Conservation (phyloP, 2,113 vertebrate species). For the Papio anubis region DNA sequence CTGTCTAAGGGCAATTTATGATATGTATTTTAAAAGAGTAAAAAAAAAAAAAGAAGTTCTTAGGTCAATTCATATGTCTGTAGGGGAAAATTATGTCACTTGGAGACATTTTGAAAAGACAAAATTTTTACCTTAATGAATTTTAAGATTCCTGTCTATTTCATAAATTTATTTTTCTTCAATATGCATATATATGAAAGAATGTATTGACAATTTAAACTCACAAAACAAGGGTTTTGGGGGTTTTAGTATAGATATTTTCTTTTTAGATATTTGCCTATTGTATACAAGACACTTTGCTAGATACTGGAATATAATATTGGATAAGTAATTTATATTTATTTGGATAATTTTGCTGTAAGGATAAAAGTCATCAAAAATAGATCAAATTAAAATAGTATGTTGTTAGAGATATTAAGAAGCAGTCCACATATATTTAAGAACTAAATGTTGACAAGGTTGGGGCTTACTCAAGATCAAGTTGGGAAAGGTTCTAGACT, state of each 20-base stretch:
- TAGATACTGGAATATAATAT: not conserved
- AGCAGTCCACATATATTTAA: not conserved
- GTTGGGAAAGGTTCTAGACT: not conserved
- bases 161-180: not conserved
- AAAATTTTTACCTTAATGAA: not conserved
- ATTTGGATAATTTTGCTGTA: not conserved
- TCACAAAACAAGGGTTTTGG: not conserved
- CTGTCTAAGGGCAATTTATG: constrained; percentile 57
- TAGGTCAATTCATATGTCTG: constrained; percentile 28
- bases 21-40: not conserved
- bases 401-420: not conserved
- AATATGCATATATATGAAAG: not conserved
- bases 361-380: not conserved
- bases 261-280: not conserved
- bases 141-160: not conserved
- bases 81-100: constrained; percentile 37
- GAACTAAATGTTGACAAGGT: not conserved
- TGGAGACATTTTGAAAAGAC: not conserved
- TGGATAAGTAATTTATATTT: not conserved
- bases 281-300: not conserved
- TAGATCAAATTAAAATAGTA: not conserved
- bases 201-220: not conserved
- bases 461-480: not conserved
- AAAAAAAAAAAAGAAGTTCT: constrained; percentile 30
- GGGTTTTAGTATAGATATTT: not conserved